phyloP scores from a whole-genome alignment of 2,113 vertebrate species.

The Sphyrna mokarran region DNA sequence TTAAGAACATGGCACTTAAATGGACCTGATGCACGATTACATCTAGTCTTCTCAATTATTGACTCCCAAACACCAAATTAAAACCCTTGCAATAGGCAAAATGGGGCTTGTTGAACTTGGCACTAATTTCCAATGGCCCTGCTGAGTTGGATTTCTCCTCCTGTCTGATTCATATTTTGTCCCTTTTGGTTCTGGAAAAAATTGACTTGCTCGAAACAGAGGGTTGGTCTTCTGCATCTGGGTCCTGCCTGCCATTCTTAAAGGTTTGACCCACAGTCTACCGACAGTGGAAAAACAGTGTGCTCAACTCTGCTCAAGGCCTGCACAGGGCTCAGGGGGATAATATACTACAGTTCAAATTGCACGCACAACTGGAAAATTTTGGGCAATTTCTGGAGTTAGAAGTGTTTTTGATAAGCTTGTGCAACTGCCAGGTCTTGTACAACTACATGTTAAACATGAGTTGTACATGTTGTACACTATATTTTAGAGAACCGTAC shows the following conservation, averaged over 20 bases:
- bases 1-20: background rate
- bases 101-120: background rate
- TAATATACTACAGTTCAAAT: background rate
- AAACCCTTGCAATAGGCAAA: background rate
- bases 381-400: background rate
- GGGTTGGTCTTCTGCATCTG: too few species aligned
- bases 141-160: background rate
- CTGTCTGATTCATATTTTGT: background rate
- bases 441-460: background rate
- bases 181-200: too few species aligned
- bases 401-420: background rate
- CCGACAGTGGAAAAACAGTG: background rate
- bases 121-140: too few species aligned
- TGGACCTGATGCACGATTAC: background rate
- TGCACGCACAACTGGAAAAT: background rate
- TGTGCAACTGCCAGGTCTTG: background rate
- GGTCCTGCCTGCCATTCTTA: too few species aligned
- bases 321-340: background rate
- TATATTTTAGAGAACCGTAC: background rate
- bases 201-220: too few species aligned
- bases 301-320: background rate
- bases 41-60: background rate
- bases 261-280: too few species aligned
- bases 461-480: background rate
- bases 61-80: background rate